Base-by-base conservation (phyloP, 2,888 invertebrate species). In the Syrphus vitripennis region DNA sequence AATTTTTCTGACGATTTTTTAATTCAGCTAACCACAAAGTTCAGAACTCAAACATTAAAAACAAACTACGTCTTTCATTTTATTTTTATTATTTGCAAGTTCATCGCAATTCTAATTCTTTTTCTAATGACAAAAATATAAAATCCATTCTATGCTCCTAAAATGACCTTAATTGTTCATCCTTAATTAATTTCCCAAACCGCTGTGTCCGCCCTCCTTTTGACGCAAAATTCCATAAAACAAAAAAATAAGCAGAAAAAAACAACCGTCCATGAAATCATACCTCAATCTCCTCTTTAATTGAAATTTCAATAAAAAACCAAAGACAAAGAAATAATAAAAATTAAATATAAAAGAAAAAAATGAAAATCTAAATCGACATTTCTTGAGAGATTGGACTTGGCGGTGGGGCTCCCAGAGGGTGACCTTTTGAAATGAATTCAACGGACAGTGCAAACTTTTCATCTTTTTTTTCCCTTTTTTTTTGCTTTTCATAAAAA, bases 231-330 rank as follows among this genome's bases (percentile, higher is more conserved):
- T 31, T 57, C 29, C 50, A 53, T n/a, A 55, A 12, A 29, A n/a
- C n/a, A n/a, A n/a, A 24, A 67, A 40, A 69, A 12, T n/a, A 21
- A 75, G 12, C n/a, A n/a, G n/a, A 29, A 48, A 63, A 34, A n/a
- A n/a, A n/a, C n/a, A n/a, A 53, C 67, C 53, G 1, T n/a, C 63
- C 42, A 40, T 77, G 75, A 76, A 71, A 53, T 69, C 34, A 9
- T 34, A 10, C 34, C 34, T 34, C 10, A 7, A 80, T 74, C 79
- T 59, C 59, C 45, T 71, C 71, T 61, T 84, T 84, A 84, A 84
- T 80, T 84, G 80, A 84, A 84, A 84, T 76, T 80, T 84, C 84
- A 84, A 80, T 84, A 80, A 80, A 80, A 80, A 70, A 48, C 40
- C 50, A 67, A 78, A 70, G 42, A 50, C 57, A 63, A 83, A 65